Base-by-base conservation (phyloP, 2,888 invertebrate species). In the Pseudococcus jackbeardsleyi region DNA sequence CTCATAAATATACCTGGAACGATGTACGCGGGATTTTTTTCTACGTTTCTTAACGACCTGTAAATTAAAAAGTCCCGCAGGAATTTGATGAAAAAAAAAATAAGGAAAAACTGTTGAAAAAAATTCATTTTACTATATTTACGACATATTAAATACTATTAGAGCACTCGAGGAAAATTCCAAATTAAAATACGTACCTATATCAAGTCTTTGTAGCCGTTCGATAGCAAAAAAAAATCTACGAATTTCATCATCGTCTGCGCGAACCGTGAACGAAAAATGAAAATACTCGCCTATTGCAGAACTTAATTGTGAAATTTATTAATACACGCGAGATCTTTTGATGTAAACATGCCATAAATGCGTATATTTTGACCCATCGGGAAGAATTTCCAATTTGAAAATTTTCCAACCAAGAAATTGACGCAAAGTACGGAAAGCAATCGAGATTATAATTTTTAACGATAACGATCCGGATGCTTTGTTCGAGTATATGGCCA, bases 121-220 rank as follows among this genome's bases (percentile, higher is more conserved):
- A 19, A 59, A 59, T 59, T 59, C 19, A 19, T 59, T 59, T 59
- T 19, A 19, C 19, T 5, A 59, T 59, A 59, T 59, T 59, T 59
- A 59, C 59, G 59, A 59, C 59, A 59, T 59, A 59, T 59, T 59
- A 59, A 59, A 59, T 59, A 59, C 59, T 19, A 59, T 59, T n/a
- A 59, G 59, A 59, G 19, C 59, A 59, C 59, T 59, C 59, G 59
- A 59, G 59, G 59, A 59, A 59, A 59, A 59, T 59, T 59, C 59
- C 19, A 19, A 59, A 59, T 59, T 59, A 59, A 59, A 59, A 59
- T 59, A 59, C 59, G 59, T 17, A 15, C 4, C 8, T 50, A 0
- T 59, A 59, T 6, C n/a, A 6, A 59, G 59, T 6, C 59, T 59
- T 59, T 59, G 59, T 19, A 59, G 59, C 19, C 26, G 26, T n/a